Percentiles rank a stretch among this genome's conserved stretches.
These are phyloP conservation scores for Caenorhabditis latens DNA, from an alignment of 1,140 invertebrate species.

Conservation along the genomic window DNA sequence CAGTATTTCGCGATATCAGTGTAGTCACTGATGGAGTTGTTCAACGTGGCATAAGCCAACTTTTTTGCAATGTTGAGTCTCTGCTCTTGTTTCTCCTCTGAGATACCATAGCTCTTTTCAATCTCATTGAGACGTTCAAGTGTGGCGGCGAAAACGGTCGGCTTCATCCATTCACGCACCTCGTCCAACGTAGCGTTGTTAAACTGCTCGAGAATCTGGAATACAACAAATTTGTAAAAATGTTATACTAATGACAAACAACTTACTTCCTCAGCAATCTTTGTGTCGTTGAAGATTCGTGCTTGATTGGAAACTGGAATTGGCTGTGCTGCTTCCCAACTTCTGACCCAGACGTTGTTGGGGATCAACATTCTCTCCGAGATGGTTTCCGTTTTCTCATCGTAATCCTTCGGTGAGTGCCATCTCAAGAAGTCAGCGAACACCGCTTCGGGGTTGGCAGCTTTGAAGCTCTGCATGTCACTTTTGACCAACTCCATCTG, in stretches of 20 bases:
- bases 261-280: slow-evolving; percentile 92
- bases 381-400: slow-evolving; percentile 82
- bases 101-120: slow-evolving; percentile 2
- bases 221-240: not conserved
- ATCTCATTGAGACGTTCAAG: slow-evolving; percentile 29
- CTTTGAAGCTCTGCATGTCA: slow-evolving; percentile 79
- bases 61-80: not conserved
- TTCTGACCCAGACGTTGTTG: slow-evolving; percentile 93
- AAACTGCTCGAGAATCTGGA: slow-evolving; percentile 15
- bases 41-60: not conserved
- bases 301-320: slow-evolving; percentile 90
- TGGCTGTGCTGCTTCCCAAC: slow-evolving; percentile 86
- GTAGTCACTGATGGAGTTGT: not conserved
- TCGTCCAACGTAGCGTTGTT: slow-evolving; percentile 13
- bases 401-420: slow-evolving; percentile 88
- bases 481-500: slow-evolving; percentile 36
- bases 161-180: slow-evolving; percentile 25
- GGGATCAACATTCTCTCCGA: slow-evolving; percentile 91
- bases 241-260: not conserved
- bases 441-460: slow-evolving; percentile 91
- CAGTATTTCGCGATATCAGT: not conserved
- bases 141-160: slow-evolving; percentile 9
- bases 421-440: slow-evolving; percentile 96
- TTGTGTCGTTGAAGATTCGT: slow-evolving; percentile 93
- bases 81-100: slow-evolving; percentile 32